A percentile compares a stretch with the other conserved stretches of the same genome.
Conservation (phyloP, 2,797 vertebrate species). For the Melanogrammus aeglefinus region DNA sequence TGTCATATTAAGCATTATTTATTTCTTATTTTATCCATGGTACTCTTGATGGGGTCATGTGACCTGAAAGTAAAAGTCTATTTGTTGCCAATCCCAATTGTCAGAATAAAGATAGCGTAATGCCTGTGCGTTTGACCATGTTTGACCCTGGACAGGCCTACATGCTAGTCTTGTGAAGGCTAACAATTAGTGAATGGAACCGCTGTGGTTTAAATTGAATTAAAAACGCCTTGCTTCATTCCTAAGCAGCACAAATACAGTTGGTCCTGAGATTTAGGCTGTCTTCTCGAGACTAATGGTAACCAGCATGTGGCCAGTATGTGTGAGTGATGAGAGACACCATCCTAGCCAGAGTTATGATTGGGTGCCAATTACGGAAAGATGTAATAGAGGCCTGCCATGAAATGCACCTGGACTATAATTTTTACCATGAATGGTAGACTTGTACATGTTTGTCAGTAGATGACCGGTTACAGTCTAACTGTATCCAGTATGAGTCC, state of each 20-base stretch:
- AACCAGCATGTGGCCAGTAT: too few relatives aligned
- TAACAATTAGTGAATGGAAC: neutral
- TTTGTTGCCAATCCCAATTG: constrained; percentile 64
- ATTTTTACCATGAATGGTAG: neutral
- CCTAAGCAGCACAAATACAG: too few relatives aligned
- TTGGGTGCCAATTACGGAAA: too few relatives aligned
- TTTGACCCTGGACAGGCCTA: neutral
- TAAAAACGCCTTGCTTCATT: too few relatives aligned
- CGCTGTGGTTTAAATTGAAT: too few relatives aligned
- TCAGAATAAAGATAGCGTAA: constrained; percentile 19
- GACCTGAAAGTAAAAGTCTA: constrained; percentile 75
- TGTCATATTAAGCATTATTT: constrained; percentile 76
- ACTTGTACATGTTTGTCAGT: neutral
- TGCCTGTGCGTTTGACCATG: constrained; percentile 17
- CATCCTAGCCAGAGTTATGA: too few relatives aligned
- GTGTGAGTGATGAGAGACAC: too few relatives aligned
- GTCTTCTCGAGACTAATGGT: too few relatives aligned
- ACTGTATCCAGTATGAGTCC: neutral
- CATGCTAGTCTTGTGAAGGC: neutral
- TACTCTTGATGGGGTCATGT: constrained; percentile 67
- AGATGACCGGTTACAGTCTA: neutral
- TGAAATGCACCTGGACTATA: neutral
- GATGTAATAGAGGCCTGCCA: too few relatives aligned
- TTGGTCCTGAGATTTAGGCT: too few relatives aligned
- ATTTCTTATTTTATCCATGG: constrained; percentile 75